Conservation (phyloP, 1,140 invertebrate species). For the Platyscapa corneri region DNA sequence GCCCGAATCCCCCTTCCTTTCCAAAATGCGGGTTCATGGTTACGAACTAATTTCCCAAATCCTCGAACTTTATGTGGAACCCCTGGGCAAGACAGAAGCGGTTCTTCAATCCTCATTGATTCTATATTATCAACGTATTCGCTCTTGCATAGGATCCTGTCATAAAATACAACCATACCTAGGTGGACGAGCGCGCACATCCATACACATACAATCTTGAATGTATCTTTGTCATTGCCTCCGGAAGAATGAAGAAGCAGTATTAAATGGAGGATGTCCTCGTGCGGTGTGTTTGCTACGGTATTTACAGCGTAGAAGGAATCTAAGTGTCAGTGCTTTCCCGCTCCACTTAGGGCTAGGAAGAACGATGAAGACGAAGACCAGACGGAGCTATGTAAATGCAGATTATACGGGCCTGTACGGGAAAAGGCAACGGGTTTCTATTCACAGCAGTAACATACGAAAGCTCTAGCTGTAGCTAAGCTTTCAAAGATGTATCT, state of each 20-base stretch:
- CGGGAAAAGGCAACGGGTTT: background rate
- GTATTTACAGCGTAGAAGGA: background rate
- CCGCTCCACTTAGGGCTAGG: background rate
- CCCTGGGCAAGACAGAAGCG: background rate
- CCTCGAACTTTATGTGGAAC: constrained; percentile 4
- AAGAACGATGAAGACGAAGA: background rate
- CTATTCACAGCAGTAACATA: constrained; percentile 3
- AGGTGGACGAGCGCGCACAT: background rate
- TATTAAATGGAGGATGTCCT: background rate
- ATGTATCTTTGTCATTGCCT: background rate
- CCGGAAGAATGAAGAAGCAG: background rate
- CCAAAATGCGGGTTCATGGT: background rate
- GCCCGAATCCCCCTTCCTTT: background rate
- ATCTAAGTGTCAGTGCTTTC: too few relatives aligned
- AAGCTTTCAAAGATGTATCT: constrained; percentile 16
- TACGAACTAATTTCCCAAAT: constrained; percentile 31
- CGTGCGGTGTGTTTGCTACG: background rate
- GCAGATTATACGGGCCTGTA: constrained; percentile 28
- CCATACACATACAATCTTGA: background rate
- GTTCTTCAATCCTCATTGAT: constrained; percentile 22
- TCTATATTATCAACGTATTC: constrained; percentile 21
- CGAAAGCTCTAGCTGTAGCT: background rate
- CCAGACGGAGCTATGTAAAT: constrained; percentile 27
- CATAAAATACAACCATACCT: background rate
- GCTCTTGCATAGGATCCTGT: background rate